These are phyloP conservation scores for Lasioglossum morio DNA, from an alignment of 2,888 invertebrate species.

Conservation along the genomic window DNA sequence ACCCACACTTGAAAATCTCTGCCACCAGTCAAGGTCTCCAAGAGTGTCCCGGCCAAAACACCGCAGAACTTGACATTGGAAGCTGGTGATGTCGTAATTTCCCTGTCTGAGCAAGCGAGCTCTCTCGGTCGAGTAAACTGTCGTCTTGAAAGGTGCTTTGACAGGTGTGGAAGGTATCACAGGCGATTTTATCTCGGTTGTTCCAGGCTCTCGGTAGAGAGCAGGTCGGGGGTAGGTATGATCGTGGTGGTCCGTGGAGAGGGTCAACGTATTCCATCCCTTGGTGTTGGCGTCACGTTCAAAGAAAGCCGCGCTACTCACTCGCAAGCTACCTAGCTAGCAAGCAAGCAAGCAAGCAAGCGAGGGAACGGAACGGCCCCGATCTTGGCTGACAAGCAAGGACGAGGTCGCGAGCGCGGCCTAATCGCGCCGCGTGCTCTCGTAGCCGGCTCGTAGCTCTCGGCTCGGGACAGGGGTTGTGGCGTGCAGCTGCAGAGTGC, in stretches of 20 bases:
- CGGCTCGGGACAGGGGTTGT: constrained; percentile 46
- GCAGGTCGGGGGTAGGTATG: background rate
- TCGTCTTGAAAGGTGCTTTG: background rate
- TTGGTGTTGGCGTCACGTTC: constrained; percentile 9
- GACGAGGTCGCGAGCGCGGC: constrained; percentile 71
- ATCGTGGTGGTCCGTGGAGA: constrained; percentile 12
- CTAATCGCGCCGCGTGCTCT: constrained; percentile 58
- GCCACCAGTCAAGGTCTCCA: background rate
- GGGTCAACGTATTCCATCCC: constrained; percentile 35
- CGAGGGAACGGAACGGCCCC: constrained; percentile 61
- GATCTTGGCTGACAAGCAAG: constrained; percentile 68
- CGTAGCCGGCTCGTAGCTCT: constrained; percentile 20
- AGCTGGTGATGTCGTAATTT: background rate
- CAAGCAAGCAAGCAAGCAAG: constrained; percentile 10
- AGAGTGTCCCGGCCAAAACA: background rate
- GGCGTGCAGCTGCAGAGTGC: constrained; percentile 57
- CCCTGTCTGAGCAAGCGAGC: background rate
- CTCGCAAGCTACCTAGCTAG: background rate
- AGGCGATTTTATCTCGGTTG: background rate
- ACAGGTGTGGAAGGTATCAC: constrained; percentile 10
- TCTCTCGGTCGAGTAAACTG: background rate
- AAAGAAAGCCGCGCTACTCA: constrained; percentile 27
- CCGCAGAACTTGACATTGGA: background rate
- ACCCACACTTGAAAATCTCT: no score
- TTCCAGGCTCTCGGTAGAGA: background rate